Evolutionary conservation across 2,113 vertebrate species (phyloP).

Genomic region (Triplophysa dalaica): DNA sequence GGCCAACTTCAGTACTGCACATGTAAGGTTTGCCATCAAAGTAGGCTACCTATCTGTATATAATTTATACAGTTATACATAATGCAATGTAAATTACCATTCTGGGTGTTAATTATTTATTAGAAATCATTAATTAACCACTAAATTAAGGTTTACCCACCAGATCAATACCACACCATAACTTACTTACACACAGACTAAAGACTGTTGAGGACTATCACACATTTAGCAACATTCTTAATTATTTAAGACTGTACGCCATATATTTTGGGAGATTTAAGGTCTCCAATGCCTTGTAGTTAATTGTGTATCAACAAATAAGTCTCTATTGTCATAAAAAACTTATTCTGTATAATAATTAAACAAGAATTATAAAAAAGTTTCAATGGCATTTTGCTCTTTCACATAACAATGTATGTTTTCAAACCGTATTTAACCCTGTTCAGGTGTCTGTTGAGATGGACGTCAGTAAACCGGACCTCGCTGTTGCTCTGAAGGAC

Average conservation of each 20-base stretch:
- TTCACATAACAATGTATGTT: neutral
- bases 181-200: neutral
- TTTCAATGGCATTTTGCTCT: no score
- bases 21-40: neutral
- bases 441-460: constrained; percentile 77
- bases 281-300: no score
- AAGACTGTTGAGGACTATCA: neutral
- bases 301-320: no score
- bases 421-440: neutral
- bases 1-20: neutral
- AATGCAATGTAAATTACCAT: neutral
- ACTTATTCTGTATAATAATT: no score
- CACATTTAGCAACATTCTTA: neutral
- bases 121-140: constrained; percentile 4
- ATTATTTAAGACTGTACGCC: no score
- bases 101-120: constrained; percentile 12
- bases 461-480: constrained; percentile 76
- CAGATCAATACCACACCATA: constrained; percentile 23
- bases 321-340: no score
- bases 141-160: neutral
- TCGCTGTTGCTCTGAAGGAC: constrained; percentile 78
- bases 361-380: no score
- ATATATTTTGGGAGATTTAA: no score
- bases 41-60: neutral
- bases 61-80: neutral